These are phyloP conservation scores for Siniperca obscura DNA, from an alignment of 2,797 vertebrate species.

Conservation along the genomic window DNA sequence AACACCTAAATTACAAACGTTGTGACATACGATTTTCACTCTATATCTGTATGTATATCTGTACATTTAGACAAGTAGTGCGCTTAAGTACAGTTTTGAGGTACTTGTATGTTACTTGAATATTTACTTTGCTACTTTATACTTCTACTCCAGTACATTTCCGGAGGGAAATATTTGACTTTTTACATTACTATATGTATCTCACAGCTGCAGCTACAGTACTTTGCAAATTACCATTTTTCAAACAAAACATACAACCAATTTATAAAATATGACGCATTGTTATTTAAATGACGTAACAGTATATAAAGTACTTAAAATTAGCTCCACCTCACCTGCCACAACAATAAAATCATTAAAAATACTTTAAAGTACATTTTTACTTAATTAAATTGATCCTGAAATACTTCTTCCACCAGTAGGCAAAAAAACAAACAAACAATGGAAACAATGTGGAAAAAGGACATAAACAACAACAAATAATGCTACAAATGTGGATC, in stretches of 20 bases:
- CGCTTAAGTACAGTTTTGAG: no score
- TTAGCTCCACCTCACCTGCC: not conserved
- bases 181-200: not conserved
- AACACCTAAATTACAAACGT: not conserved
- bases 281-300: not conserved
- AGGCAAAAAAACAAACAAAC: no score
- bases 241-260: no score
- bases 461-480: not conserved
- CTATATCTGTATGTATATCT: no score
- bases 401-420: no score
- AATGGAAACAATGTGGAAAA: not conserved
- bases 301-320: not conserved
- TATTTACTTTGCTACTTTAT: no score
- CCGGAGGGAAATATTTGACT: not conserved
- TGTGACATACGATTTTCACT: not conserved
- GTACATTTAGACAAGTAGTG: no score
- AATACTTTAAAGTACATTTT: no score
- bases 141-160: not conserved
- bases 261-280: no score
- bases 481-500: not conserved
- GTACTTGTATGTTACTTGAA: no score
- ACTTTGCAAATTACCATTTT: not conserved
- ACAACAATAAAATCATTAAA: not conserved
- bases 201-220: not conserved
- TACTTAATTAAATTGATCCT: no score